These are phyloP conservation scores for Zosterops japonicus DNA, from an alignment of 2,113 vertebrate genomes.

Conservation along the genomic window DNA sequence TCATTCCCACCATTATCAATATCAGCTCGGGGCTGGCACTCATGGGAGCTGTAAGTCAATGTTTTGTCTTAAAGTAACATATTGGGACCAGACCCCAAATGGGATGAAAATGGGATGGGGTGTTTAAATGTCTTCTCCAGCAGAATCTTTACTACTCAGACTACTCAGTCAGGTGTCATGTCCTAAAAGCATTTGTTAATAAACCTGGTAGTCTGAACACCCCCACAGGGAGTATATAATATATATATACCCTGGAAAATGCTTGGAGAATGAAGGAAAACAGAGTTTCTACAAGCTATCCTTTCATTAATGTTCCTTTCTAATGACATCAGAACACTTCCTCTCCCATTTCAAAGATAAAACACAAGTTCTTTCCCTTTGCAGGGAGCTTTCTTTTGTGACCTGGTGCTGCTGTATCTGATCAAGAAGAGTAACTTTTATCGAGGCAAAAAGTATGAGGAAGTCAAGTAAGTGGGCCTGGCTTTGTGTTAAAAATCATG, in stretches of 20 bases:
- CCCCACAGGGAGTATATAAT: background rate
- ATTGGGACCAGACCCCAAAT: background rate
- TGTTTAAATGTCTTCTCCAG: background rate
- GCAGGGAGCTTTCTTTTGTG: conserved; percentile 92
- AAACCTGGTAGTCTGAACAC: background rate
- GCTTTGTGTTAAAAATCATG: background rate
- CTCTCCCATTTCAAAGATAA: background rate
- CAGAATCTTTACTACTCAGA: background rate
- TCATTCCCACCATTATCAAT: conserved; percentile 91
- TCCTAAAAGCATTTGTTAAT: background rate
- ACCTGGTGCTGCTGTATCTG: conserved; percentile 92
- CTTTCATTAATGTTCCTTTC: background rate
- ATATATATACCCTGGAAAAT: background rate
- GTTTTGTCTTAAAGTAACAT: background rate
- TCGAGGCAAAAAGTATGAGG: conserved; percentile 91
- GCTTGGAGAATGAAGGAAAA: background rate
- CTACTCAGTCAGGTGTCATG: background rate
- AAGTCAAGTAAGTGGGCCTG: conserved; percentile 81
- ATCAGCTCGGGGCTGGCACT: conserved; percentile 90
- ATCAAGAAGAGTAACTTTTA: conserved; percentile 93
- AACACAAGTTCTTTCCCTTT: background rate
- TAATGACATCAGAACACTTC: background rate
- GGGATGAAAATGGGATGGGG: background rate
- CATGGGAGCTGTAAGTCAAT: conserved; percentile 88
- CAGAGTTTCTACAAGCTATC: background rate